phyloP scores from a whole-genome alignment of 2,888 invertebrate genomes.

The Protonemura montana region DNA sequence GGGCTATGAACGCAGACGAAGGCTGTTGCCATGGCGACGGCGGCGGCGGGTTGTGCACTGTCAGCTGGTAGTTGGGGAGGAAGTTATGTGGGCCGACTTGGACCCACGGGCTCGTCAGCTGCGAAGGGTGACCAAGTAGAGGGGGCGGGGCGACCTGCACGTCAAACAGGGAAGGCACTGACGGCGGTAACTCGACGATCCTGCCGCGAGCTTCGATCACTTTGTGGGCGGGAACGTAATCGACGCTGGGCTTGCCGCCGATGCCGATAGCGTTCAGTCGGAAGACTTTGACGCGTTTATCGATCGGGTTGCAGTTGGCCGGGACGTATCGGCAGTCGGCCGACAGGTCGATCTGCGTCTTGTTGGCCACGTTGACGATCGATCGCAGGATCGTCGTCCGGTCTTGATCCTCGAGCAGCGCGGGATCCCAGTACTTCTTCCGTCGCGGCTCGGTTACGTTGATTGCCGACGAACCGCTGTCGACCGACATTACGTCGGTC shows the following conservation, averaged over 20 bases:
- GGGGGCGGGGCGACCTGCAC: background rate
- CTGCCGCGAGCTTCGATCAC: background rate
- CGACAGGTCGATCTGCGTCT: background rate
- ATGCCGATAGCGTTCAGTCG: background rate
- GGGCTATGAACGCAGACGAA: background rate
- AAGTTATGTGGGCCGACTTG: background rate
- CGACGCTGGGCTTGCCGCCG: conserved; percentile 17
- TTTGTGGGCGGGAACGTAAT: conserved; percentile 17
- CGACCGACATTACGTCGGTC: background rate
- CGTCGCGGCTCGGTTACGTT: background rate
- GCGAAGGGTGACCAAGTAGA: background rate
- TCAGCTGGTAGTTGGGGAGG: background rate
- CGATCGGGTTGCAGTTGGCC: background rate
- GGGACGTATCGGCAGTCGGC: background rate
- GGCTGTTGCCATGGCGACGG: background rate
- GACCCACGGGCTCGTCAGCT: background rate
- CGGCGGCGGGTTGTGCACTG: background rate
- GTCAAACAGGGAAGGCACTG: background rate
- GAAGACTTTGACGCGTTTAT: background rate
- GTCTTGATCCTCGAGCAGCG: background rate
- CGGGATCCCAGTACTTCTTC: background rate
- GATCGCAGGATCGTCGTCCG: conserved; percentile 21
- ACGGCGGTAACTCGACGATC: background rate
- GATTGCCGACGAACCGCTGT: background rate
- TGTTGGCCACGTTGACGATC: conserved; percentile 22